These are phyloP conservation scores for Gymnodraco acuticeps DNA, from an alignment of 2,797 vertebrate genomes.

Conservation along the genomic window DNA sequence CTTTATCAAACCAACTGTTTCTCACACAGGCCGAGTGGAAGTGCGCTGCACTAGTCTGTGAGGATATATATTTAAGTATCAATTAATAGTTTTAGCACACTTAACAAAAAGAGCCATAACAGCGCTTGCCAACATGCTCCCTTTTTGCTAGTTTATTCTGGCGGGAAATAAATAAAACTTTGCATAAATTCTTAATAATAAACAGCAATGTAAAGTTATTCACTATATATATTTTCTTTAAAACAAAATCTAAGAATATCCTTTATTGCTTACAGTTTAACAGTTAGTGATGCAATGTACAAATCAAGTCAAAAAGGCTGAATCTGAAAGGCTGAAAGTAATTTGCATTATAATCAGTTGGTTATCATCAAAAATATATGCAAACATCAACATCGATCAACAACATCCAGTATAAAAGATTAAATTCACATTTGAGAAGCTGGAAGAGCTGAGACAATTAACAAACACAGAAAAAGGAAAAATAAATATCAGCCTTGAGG, in stretches of 20 bases:
- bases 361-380: too few relatives aligned
- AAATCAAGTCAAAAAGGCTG: not conserved
- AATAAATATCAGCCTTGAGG: not conserved
- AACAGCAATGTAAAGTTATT: not conserved
- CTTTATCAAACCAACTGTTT: conserved; percentile 49
- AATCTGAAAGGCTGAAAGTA: not conserved
- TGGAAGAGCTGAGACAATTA: not conserved
- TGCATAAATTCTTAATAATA: conserved; percentile 3
- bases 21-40: conserved; percentile 17
- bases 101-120: conserved; percentile 16
- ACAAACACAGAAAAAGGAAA: not conserved
- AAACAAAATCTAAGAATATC: not conserved
- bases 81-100: conserved; percentile 30
- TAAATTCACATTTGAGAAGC: not conserved
- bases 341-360: too few relatives aligned
- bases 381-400: too few relatives aligned
- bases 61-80: conserved; percentile 26
- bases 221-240: too few relatives aligned
- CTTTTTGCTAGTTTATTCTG: conserved; percentile 15
- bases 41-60: conserved; percentile 29
- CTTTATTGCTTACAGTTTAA: not conserved
- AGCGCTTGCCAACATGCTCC: not conserved
- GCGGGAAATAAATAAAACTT: conserved; percentile 21
- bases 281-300: not conserved
- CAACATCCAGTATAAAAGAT: too few relatives aligned